phyloP scores from a whole-genome alignment of 2,888 invertebrate genomes.

The Lasius platythorax region DNA sequence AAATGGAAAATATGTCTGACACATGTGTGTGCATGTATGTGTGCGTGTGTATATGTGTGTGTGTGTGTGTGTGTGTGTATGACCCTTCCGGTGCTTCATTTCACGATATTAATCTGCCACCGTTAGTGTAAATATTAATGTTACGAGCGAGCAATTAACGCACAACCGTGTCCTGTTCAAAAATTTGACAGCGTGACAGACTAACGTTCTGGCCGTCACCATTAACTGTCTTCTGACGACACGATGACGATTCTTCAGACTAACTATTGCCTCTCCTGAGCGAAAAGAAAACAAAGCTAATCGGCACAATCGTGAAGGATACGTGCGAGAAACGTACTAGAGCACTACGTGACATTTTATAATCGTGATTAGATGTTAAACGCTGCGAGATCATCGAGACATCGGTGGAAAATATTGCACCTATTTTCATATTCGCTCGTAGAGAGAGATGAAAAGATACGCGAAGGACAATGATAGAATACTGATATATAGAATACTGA shows the following conservation, averaged over 20 bases:
- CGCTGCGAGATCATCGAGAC: background rate
- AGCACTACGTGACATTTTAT: background rate
- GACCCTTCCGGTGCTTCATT: background rate
- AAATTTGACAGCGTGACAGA: conserved; percentile 17
- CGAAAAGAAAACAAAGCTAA: background rate
- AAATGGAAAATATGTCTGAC: conserved; percentile 2
- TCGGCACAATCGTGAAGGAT: background rate
- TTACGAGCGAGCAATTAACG: conserved; percentile 37
- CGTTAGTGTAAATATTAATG: conserved; percentile 15
- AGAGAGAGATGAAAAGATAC: background rate
- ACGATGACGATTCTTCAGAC: background rate
- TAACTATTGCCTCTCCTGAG: background rate
- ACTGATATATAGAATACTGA: background rate
- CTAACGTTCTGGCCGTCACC: background rate
- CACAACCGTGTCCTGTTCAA: background rate
- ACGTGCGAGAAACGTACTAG: background rate
- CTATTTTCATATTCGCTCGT: background rate
- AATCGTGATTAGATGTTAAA: conserved; percentile 27
- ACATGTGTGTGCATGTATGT: background rate
- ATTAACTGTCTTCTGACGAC: background rate
- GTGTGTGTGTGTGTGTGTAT: background rate
- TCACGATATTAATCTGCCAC: conserved; percentile 27
- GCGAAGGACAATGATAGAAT: background rate
- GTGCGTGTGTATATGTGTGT: too few species aligned
- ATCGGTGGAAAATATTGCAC: background rate